These are phyloP conservation scores for Scaptomyza parva DNA, from an alignment of 2,888 invertebrate species.

Conservation along the genomic window DNA sequence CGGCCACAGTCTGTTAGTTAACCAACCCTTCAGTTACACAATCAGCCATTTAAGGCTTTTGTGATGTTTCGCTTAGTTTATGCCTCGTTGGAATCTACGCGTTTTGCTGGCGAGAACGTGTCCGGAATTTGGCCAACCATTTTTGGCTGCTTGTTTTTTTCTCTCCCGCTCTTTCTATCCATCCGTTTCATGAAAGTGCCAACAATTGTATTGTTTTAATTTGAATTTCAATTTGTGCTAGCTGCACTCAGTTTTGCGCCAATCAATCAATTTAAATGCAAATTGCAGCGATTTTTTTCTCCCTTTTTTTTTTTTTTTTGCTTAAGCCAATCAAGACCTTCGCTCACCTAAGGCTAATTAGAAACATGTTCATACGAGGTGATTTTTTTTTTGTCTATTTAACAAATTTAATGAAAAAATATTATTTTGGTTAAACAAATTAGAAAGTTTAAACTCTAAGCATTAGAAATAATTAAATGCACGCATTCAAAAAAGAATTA, in stretches of 20 bases:
- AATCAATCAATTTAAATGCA: slow-evolving; percentile 29
- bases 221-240: slow-evolving; percentile 18
- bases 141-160: no score
- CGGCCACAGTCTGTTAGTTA: neutral
- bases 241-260: neutral
- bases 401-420: no score
- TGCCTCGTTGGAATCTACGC: neutral
- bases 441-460: no score
- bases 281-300: slow-evolving; percentile 30
- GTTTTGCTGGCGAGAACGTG: slow-evolving; percentile 51
- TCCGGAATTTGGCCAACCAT: slow-evolving; percentile 28
- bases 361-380: no score
- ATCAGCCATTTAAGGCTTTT: neutral
- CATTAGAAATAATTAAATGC: no score
- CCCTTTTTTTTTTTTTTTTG: slow-evolving; percentile 26
- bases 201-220: slow-evolving; percentile 23
- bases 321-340: slow-evolving; percentile 11
- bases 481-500: no score
- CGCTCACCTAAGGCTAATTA: neutral
- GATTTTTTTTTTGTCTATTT: no score
- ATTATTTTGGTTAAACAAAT: no score
- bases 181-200: neutral
- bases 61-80: neutral
- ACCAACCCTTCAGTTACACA: neutral
- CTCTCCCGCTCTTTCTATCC: neutral